Percentiles rank a stretch among this genome's conserved stretches.
phyloP scores from a whole-genome alignment of 2,888 invertebrate genomes.

The Opisthograptis luteolata region DNA sequence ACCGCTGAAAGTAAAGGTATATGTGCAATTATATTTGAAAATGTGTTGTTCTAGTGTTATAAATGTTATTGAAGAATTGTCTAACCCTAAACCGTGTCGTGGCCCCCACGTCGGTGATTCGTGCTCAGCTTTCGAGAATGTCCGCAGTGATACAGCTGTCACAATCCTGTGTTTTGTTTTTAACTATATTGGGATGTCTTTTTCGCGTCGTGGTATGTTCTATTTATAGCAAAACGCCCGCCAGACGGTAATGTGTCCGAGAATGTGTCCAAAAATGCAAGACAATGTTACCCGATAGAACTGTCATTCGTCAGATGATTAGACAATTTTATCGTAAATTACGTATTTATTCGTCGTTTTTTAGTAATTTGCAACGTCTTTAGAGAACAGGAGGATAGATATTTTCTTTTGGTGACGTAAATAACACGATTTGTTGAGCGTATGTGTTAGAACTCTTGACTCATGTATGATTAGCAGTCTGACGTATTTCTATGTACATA shows the following conservation, averaged over 20 bases:
- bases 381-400: slow-evolving; percentile 3
- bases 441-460: slow-evolving; percentile 45
- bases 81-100: slow-evolving; percentile 83
- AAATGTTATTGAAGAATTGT: slow-evolving; percentile 76
- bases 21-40: slow-evolving; percentile 73
- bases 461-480: slow-evolving; percentile 48
- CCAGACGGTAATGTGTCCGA: slow-evolving; percentile 68
- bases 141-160: slow-evolving; percentile 70
- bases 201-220: slow-evolving; percentile 81
- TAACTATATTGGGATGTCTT: slow-evolving; percentile 77
- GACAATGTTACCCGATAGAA: slow-evolving; percentile 50
- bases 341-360: slow-evolving; percentile 34
- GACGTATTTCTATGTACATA: slow-evolving; percentile 35
- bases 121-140: slow-evolving; percentile 77
- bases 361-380: slow-evolving; percentile 26
- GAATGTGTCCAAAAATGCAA: slow-evolving; percentile 61
- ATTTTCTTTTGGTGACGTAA: slow-evolving; percentile 46
- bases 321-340: slow-evolving; percentile 43
- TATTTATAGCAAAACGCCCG: slow-evolving; percentile 76
- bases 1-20: slow-evolving; percentile 83
- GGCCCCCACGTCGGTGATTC: slow-evolving; percentile 80
- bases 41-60: slow-evolving; percentile 76
- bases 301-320: slow-evolving; percentile 39
- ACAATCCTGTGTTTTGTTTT: slow-evolving; percentile 78
- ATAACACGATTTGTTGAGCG: slow-evolving; percentile 42